A percentile compares a stretch with the other conserved stretches of the same genome.
These are phyloP conservation scores for Catharus minimus DNA, from an alignment of 2,113 vertebrate genomes.

Conservation along the genomic window DNA sequence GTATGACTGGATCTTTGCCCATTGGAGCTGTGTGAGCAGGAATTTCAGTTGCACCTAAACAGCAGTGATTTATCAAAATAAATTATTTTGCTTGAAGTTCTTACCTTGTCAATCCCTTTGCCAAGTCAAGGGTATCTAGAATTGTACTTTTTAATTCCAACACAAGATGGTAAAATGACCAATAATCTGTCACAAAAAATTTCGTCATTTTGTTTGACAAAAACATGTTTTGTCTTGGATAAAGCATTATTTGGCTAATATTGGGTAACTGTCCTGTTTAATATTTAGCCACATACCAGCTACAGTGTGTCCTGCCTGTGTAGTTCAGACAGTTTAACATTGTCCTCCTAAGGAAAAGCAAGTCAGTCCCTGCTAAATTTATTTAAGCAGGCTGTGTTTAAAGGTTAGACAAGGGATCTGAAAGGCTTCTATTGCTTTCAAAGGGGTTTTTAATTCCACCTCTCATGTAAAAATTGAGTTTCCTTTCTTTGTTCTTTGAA, in stretches of 20 bases:
- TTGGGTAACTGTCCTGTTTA: background rate
- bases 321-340: background rate
- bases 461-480: background rate
- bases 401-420: background rate
- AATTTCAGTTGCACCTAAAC: background rate
- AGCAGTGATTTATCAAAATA: background rate
- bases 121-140: background rate
- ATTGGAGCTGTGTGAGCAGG: background rate
- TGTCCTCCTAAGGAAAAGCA: background rate
- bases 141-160: background rate
- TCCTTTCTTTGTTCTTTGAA: conserved; percentile 57
- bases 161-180: background rate
- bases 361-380: background rate
- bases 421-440: background rate
- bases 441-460: background rate
- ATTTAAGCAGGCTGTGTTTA: background rate
- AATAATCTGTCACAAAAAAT: background rate
- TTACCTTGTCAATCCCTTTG: background rate
- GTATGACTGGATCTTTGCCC: background rate
- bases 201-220: background rate
- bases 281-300: background rate
- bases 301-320: background rate
- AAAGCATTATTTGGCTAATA: background rate
- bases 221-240: background rate
- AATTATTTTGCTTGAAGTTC: background rate